Percentiles rank a stretch among this genome's conserved stretches.
Evolutionary conservation across 2,888 invertebrate genomes (phyloP).

Genomic region (Chloromyia formosa): DNA sequence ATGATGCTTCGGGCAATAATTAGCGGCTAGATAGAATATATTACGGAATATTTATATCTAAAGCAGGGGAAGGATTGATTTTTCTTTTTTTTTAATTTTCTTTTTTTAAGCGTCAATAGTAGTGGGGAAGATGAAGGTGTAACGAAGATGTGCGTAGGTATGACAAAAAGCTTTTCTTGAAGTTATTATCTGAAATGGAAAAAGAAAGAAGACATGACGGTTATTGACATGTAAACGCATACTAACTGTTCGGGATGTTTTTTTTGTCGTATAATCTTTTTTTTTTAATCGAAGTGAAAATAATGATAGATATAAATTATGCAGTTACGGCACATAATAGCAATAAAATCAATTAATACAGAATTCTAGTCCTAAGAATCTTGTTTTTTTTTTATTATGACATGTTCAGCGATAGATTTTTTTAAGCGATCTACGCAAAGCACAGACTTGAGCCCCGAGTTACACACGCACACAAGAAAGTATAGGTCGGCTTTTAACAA

Average conservation of each 20-base stretch:
- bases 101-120: slow-evolving; percentile 34
- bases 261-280: not conserved
- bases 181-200: slow-evolving; percentile 43
- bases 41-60: not conserved
- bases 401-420: slow-evolving; percentile 30
- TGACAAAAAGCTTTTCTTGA: slow-evolving; percentile 41
- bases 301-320: slow-evolving; percentile 18
- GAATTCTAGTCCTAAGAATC: slow-evolving; percentile 6
- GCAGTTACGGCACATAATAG: slow-evolving; percentile 23
- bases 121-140: slow-evolving; percentile 40
- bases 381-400: not conserved
- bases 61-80: slow-evolving; percentile 22
- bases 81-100: no score
- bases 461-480: no score
- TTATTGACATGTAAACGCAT: slow-evolving; percentile 28
- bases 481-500: no score
- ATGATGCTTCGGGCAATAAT: slow-evolving; percentile 30
- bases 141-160: slow-evolving; percentile 40
- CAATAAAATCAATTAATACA: slow-evolving; percentile 14
- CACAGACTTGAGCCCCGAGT: not conserved
- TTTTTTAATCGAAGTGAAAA: slow-evolving; percentile 4
- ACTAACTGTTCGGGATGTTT: slow-evolving; percentile 1
- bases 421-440: slow-evolving; percentile 29
- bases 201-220: slow-evolving; percentile 33
- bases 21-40: slow-evolving; percentile 37